Evolutionary conservation across 2,113 vertebrate genomes (phyloP), one percentile per base, ranked within the genome.

Genomic region (Mirounga angustirostris): DNA sequence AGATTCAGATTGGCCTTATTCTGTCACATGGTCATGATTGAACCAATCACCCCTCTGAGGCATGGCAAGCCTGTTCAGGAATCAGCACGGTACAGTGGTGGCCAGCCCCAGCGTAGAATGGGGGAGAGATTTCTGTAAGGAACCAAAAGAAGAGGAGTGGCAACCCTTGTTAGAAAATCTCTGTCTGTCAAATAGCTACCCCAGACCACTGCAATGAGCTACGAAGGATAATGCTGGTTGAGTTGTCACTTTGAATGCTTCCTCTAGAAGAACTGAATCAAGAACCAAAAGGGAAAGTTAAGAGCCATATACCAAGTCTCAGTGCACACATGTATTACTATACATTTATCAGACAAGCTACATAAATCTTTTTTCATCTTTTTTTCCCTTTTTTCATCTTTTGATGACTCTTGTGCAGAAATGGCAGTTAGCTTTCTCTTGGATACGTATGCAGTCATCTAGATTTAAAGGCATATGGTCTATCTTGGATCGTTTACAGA

Each of bases 381-480:
- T 92, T 46, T 30, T 18, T 28, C 12, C 36, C 43, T 74, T 89
- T 91, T n/a, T 89, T 56, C 78, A 52, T 67, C 65, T 86, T 9
- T 91, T 92, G 97, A 96, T 91, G 79, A 22, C 21, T 76, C 88
- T 94, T 90, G 12, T 89, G 22, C 30, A 97, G 91, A 88, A 98
- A 94, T 63, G 67, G 95, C 80, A 97, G 58, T 65, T 97, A 97
- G 24, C 50, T 97, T 96, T 97, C 81, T 91, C 86, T 74, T 97
- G n/a, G 30, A 80, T 97, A 97, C 33, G 13, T 30, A 82, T 5
- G 78, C 78, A 97, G 86, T 92, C 87, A 94, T 93, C 67, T 93
- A 97, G 92, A 65, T 56, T 96, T 95, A 97, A 92, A 16, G 76
- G 97, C 40, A 78, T 80, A 96, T 92, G 97, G 88, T 85, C 96